Base-by-base conservation (phyloP, 30 jellyfish, hydroid and myxozoan genomes). In the Haliclystus octoradiatus region DNA sequence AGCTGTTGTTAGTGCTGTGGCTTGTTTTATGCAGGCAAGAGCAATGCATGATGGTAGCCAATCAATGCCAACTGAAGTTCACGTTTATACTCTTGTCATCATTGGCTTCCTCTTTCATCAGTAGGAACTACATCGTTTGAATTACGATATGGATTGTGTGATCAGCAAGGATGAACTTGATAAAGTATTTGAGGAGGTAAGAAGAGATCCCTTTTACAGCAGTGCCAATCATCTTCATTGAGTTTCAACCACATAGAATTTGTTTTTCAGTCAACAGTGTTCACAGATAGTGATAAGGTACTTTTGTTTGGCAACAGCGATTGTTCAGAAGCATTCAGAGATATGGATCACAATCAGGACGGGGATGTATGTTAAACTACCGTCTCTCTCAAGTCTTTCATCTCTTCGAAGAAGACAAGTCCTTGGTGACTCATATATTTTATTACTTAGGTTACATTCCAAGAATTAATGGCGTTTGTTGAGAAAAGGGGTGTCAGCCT, bases 1-100 rank as follows among this genome's bases (percentile, higher is more conserved):
- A 47, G 94, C 94, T 2, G 95, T 91, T 22, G 99, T 91, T 15
- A 52, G 79, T 49, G 99, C 99, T 9, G 94, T 91, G n/a, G 95
- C 94, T 29, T 67, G 93, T 32, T 72, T 91, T 15, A 91, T 91
- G 78, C 81, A 91, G 92, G 99, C 57, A 40, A 5, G 57, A 40
- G 57, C 19, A 40, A 40, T 40, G 19, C 57, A 19, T n/a, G n/a
- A n/a, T n/a, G n/a, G n/a, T n/a, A n/a, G n/a, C n/a, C n/a, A n/a
- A n/a, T n/a, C n/a, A n/a, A n/a, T n/a, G n/a, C n/a, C n/a, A n/a
- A n/a, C n/a, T n/a, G n/a, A n/a, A n/a, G n/a, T n/a, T n/a, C n/a
- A n/a, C n/a, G n/a, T n/a, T n/a, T n/a, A n/a, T n/a, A n/a, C n/a
- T n/a, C n/a, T 40, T 40, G 9, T 40, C 19, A 40, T 40, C 57